Evolutionary conservation across 2,797 vertebrate genomes (phyloP), one percentile per base, ranked within the genome.

Genomic region (Halcyon chelicuti): DNA sequence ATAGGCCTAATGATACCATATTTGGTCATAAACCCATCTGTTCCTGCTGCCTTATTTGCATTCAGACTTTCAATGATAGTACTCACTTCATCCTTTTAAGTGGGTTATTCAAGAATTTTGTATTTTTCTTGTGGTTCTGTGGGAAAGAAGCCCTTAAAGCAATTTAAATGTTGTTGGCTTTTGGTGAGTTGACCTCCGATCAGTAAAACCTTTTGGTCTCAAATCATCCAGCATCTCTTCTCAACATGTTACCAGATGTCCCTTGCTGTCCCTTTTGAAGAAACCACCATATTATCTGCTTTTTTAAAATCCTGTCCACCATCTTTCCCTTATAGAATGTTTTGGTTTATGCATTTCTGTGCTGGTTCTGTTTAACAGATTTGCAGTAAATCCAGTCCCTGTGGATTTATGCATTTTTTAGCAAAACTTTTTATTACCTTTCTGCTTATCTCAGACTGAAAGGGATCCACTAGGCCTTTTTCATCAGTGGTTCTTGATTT

Each of bases 191-290:
- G 84, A 90, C 42, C 72, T 61, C 28, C 3, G 28, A 80, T 80
- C 78, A 86, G 67, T 29, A 88, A 93, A 92, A 37, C 5, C 49
- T 80, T 92, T 80, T 44, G 33, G 89, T 94, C 29, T 87, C 85
- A 71, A 52, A 67, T 93, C 63, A 85, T 22, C 37, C 81, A 88
- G 9, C 44, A 37, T 93, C 37, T 82, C 75, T 91, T 91, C 81
- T 71, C 68, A 88, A 52, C 31, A 37, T 35, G 40, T 46, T 83
- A 44, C 81, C 85, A 74, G 63, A 91, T 90, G 85, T 86, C 44
- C 35, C 58, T 83, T 67, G 37, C 55, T 72, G 63, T 86, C 51
- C 35, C 29, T 89, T 93, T 93, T 93, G 72, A 94, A 90, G 91
- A 77, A 80, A 54, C 4, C 46, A 33, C n/a, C 14, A 1, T 58